Percentiles rank a stretch among this genome's conserved stretches.
phyloP scores from a whole-genome alignment of 2,888 invertebrate genomes.

The Eubasilissa splendida region DNA sequence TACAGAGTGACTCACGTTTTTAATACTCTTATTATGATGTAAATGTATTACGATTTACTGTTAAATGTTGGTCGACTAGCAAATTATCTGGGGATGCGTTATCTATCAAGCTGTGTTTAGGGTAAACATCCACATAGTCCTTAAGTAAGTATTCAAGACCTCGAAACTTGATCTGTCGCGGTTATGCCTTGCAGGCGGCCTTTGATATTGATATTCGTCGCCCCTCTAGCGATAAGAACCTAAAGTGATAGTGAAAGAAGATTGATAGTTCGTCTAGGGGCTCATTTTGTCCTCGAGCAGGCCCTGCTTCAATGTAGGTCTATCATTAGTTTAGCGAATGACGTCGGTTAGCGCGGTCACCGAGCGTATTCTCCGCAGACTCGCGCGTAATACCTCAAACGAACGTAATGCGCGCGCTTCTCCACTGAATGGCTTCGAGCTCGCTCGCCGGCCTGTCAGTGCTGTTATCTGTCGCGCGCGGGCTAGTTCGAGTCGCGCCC shows the following conservation, averaged over 20 bases:
- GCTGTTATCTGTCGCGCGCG: slow-evolving; percentile 28
- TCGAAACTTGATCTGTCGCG: no score
- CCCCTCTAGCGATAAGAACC: slow-evolving; percentile 6
- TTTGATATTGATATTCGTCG: background rate
- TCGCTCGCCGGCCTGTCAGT: background rate
- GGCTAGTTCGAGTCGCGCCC: slow-evolving; percentile 43
- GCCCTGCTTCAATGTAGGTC: background rate
- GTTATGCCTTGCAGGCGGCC: background rate
- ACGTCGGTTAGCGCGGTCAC: slow-evolving; percentile 29
- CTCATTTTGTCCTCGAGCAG: background rate
- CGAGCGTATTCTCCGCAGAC: slow-evolving; percentile 7
- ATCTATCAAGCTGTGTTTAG: no score
- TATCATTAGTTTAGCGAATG: slow-evolving; percentile 19
- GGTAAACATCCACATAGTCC: no score
- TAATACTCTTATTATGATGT: no score
- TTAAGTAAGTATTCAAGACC: no score
- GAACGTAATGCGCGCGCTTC: slow-evolving; percentile 40
- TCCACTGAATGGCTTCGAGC: slow-evolving; percentile 25
- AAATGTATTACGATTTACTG: no score
- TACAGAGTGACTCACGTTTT: no score
- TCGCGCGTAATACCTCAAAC: slow-evolving; percentile 16
- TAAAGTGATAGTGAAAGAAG: background rate
- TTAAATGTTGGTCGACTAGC: no score
- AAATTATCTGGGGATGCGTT: no score
- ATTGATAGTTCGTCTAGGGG: background rate